These are phyloP conservation scores for Cheirogaleus medius DNA, from an alignment of 2,113 vertebrate species.

Conservation along the genomic window DNA sequence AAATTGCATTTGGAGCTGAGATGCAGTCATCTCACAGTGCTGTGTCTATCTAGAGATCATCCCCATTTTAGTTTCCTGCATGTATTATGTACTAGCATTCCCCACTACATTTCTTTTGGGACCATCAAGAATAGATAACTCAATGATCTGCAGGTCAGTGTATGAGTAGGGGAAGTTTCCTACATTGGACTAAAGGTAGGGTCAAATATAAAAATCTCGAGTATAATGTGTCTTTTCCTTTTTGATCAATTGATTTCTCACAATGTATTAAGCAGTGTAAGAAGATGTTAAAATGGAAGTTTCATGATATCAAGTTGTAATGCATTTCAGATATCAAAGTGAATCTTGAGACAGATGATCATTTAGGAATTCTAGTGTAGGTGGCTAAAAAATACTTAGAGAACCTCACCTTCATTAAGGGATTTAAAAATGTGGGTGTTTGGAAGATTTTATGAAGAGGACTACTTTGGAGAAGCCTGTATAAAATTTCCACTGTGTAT, in stretches of 20 bases:
- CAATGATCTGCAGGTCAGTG: not conserved
- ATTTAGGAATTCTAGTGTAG: not conserved
- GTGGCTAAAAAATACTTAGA: not conserved
- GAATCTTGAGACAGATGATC: not conserved
- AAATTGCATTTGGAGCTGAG: not conserved
- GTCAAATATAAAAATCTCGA: conserved; percentile 1
- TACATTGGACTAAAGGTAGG: not conserved
- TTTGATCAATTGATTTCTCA: not conserved
- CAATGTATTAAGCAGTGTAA: not conserved
- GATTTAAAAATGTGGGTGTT: not conserved
- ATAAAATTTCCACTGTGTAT: not conserved
- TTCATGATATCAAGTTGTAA: not conserved
- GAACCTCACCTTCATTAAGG: not conserved
- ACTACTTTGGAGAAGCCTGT: not conserved
- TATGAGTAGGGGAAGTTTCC: not conserved
- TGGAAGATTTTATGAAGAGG: not conserved
- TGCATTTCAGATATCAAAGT: conserved; percentile 1
- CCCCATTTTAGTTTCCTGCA: not conserved
- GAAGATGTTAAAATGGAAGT: not conserved
- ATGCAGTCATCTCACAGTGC: not conserved
- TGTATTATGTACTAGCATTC: not conserved
- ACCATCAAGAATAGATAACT: not conserved
- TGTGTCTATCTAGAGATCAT: not conserved
- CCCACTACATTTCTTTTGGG: not conserved
- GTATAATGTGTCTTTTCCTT: not conserved